Evolutionary conservation across 2,888 invertebrate species (phyloP), one percentile per base, ranked within the genome.

Genomic region (Parthenolecanium corni): DNA sequence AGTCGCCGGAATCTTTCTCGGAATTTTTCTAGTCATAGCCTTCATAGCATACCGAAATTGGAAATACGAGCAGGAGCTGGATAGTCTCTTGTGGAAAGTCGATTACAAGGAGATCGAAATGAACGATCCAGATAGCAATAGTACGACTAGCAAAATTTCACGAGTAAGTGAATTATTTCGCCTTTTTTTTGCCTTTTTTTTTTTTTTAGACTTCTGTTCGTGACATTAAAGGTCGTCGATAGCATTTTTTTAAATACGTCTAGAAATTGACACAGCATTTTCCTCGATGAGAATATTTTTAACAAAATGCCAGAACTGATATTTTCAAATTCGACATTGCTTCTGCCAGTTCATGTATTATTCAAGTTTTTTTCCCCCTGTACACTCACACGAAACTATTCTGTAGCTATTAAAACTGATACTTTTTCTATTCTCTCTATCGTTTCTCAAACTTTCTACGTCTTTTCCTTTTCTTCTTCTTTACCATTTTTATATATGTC

Each of bases 61-160:
- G 92, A 82, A 84, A 42, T 92, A 94, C 74, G 93, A 94, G 72
- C 92, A 93, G 71, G 93, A 93, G 71, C 77, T 94, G 67, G 93
- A 93, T 72, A 91, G 90, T 62, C 76, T 94, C 42, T 78, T 94
- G 42, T 94, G 94, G 94, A 92, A 93, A 76, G 86, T 94, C 64
- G 93, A 94, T 76, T 92, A 85, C 75, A 83, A 85, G 66, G 93
- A 94, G 70, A 85, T 94, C 52, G 84, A 89, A 71, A 79, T 88
- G 68, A 82, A 80, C 68, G 83, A 82, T 67, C 78, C 79, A 67
- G 65, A 65, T 18, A 46, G 62, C 36, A 65, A 52, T 21, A 63
- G 64, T n/a, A 64, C 66, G 2, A 63, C 66, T 16, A 63, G 47
- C 58, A 67, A 63, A 56, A 63, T 66, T 62, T 56, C 66, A 25